Percentiles rank a stretch among this genome's conserved stretches.
These are phyloP conservation scores for Oreochromis mossambicus DNA, from an alignment of 2,797 vertebrate genomes.

Conservation along the genomic window DNA sequence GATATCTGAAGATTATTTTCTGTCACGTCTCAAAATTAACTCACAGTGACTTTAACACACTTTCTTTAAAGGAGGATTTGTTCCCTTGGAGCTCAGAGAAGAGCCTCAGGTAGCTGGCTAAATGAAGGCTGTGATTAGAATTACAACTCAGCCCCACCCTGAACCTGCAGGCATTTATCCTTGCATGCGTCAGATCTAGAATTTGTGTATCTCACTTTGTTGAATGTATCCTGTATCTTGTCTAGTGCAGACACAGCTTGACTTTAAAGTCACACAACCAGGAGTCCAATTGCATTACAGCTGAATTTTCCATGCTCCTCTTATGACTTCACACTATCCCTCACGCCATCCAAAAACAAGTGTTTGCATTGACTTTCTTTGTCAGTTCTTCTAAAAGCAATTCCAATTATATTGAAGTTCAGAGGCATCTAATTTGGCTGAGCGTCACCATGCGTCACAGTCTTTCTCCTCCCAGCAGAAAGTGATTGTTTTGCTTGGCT, in stretches of 20 bases:
- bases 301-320: background rate
- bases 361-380: background rate
- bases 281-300: background rate
- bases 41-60: background rate
- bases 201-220: background rate
- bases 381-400: background rate
- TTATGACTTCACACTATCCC: background rate
- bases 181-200: background rate
- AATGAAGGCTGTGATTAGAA: background rate
- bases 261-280: background rate
- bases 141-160: background rate
- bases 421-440: background rate
- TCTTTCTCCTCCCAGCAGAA: background rate
- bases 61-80: background rate
- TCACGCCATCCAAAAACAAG: background rate
- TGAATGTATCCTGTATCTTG: background rate
- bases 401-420: background rate
- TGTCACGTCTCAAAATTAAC: background rate
- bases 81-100: background rate
- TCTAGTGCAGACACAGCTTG: constrained; percentile 6
- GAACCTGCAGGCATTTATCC: background rate
- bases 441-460: background rate
- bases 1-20: background rate
- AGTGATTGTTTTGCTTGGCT: background rate
- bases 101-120: background rate